Evolutionary conservation across 2,797 vertebrate genomes (phyloP), one percentile per base, ranked within the genome.

Genomic region (Petrocephalus sullivani): DNA sequence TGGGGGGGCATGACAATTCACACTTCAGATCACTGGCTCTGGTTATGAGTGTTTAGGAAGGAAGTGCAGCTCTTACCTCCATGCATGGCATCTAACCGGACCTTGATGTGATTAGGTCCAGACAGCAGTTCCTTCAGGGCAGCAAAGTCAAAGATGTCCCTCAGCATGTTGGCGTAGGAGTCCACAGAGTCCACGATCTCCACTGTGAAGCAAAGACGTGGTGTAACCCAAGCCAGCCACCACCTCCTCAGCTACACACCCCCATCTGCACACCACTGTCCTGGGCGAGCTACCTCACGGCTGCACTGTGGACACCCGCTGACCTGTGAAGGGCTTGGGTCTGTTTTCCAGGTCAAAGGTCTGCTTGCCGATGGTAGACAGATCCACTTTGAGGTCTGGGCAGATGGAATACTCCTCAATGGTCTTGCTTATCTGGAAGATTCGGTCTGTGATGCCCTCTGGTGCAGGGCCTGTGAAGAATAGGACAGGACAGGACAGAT

Each of bases 141-240:
- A 46, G 19, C 95, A 92, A 99, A 99, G 91, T 99, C 97, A 90
- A 99, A 99, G 94, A 99, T 99, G 64, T 92, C 96, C 92, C 98
- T 95, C 58, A 99, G 93, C 98, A 99, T 99, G 23, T 95, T 96
- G 2, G 96, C 97, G 0, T 99, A 99, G 33, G 96, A 97, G 85
- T 98, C 98, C 81, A 99, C 98, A 0, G 97, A 99, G 91, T 99
- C 98, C 93, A 99, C 97, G 21, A 99, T 98, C 93, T 99, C 98
- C 94, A 99, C 98, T 99, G 94, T 61, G 81, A 19, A 87, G 49
- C 51, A 89, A 4, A 87, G 19, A 88, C 8, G 19, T 4, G 71
- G 67, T 4, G 37, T 12, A 89, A 85, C 60, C 51, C 19, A 64
- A 61, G 58, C 14, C 46, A 49, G 0, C 14, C 19, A 6, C 8